Evolutionary conservation across 2,113 vertebrate species (phyloP).

Genomic region (Carassius carassius): DNA sequence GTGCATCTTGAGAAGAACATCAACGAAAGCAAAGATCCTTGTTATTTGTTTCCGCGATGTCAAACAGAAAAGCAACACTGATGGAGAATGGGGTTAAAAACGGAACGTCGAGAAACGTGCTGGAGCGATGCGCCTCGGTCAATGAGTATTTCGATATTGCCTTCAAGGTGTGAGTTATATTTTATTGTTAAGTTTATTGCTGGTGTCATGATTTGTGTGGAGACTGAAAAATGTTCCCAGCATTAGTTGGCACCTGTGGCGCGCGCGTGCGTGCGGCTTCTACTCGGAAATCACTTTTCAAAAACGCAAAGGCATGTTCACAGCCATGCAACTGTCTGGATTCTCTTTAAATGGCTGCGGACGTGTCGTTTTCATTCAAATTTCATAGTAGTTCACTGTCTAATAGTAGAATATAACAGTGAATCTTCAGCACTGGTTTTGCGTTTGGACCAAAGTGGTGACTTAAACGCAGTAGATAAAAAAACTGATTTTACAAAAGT

Average conservation of each 20-base stretch:
- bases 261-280: not conserved
- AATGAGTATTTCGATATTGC: conserved; percentile 80
- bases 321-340: not conserved
- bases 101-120: conserved; percentile 76
- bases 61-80: conserved; percentile 68
- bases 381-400: not conserved
- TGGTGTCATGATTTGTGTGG: not conserved
- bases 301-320: not conserved
- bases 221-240: not conserved
- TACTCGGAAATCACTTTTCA: conserved; percentile 9
- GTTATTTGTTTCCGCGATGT: conserved; percentile 66
- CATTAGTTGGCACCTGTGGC: conserved; percentile 29
- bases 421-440: not conserved
- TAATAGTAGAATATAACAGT: not conserved
- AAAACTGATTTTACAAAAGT: not conserved
- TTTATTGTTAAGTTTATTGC: conserved; percentile 22
- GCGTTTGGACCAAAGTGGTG: not conserved
- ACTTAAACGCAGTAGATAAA: not conserved
- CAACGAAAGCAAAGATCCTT: conserved; percentile 11
- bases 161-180: conserved; percentile 77
- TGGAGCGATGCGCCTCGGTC: conserved; percentile 79
- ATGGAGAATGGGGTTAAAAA: conserved; percentile 70
- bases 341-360: not conserved
- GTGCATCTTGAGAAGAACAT: conserved; percentile 31
- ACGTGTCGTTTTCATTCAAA: not conserved